A percentile compares a stretch with the other conserved stretches of the same genome.
These are phyloP conservation scores for Nymphalis c-album DNA, from an alignment of 2,888 invertebrate genomes.

Conservation along the genomic window DNA sequence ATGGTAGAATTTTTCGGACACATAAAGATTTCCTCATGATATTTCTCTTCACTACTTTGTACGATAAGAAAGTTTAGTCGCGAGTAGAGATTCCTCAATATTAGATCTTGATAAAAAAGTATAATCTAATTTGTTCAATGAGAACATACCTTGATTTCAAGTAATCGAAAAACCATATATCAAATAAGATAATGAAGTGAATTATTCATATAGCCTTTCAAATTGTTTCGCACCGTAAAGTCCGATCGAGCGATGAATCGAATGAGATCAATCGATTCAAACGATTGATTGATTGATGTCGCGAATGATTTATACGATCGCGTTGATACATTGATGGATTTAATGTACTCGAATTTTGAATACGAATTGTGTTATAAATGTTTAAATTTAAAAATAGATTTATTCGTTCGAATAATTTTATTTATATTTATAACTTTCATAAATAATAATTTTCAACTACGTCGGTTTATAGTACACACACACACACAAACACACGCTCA, in stretches of 20 bases:
- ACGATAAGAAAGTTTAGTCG: no score
- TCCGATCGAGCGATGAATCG: constrained; percentile 66
- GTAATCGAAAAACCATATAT: constrained; percentile 28
- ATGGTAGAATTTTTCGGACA: no score
- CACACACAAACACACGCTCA: no score
- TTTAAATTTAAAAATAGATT: not conserved
- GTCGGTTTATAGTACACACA: no score
- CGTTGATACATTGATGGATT: constrained; percentile 51
- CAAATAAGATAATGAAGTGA: constrained; percentile 30
- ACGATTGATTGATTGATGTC: constrained; percentile 70
- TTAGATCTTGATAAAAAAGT: no score
- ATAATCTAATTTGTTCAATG: not conserved
- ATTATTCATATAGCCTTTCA: constrained; percentile 41
- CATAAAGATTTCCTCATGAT: no score
- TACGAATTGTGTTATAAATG: not conserved
- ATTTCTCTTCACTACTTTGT: no score
- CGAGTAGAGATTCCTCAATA: no score
- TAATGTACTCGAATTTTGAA: constrained; percentile 23
- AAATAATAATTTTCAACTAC: no score
- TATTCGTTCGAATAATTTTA: no score
- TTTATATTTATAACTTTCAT: no score
- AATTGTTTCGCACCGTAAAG: constrained; percentile 66
- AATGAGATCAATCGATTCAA: constrained; percentile 63
- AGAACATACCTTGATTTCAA: constrained; percentile 4
- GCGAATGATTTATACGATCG: constrained; percentile 69